Base-by-base conservation (phyloP, 1,140 invertebrate genomes). In the Papilio helenus region DNA sequence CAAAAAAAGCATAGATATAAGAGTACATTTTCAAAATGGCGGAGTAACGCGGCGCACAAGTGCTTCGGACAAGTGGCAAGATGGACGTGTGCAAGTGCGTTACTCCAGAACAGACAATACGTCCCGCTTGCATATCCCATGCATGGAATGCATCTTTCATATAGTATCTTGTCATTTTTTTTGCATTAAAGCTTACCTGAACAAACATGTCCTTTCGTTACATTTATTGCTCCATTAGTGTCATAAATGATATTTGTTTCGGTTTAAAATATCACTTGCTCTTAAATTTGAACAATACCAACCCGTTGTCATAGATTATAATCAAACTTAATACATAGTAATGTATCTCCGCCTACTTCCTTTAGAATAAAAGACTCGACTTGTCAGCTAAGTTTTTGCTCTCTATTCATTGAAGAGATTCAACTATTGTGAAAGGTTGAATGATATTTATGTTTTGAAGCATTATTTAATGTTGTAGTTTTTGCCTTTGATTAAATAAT, bases 1-100 rank as follows among this genome's bases (percentile, higher is more conserved):
- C 29, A 18, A 14, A 34, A 18, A 16, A 68, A 20, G 26, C 71
- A 39, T 72, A 16, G 20, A 26, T 20, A 23, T 23, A 20, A 73
- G 72, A 49, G 61, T 68, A 51, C 44, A 49, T 74, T 46, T 74
- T 74, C 44, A 74, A 74, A 74, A 74, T 74, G 72, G 72, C 72
- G 72, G 61, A 68, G 61, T 29, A 68, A 68, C 23, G 61, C 26
- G 26, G 26, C 26, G 61, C 61, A 26, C 61, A 29, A 26, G 61
- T 29, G 61, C 61, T 29, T 29, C 12, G 61, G 23, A 74, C 44
- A 26, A 74, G 72, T 74, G 72, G 39, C 34, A 49, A 74, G 72
- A 42, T 46, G 72, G 44, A 74, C 72, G 72, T 74, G 72, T 74
- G 72, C 23, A 74, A 74, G 72, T 74, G 72, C 72, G 44, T 26